Conservation (phyloP, 2,797 vertebrate species). For the Microctenopoma stevenorrisi region DNA sequence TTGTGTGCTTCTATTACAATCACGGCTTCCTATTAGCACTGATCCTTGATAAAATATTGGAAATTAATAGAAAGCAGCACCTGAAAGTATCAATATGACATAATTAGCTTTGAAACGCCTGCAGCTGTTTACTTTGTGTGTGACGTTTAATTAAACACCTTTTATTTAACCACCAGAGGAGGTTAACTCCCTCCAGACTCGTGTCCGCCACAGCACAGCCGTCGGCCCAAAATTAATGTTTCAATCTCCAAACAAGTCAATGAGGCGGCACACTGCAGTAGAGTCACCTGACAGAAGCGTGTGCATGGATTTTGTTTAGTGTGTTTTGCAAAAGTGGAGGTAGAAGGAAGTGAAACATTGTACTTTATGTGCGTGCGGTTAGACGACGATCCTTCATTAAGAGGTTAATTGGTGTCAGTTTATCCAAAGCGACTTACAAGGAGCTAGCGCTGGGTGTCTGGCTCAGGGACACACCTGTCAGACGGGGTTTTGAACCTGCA, state of each 20-base stretch:
- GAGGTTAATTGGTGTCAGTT: constrained; percentile 23
- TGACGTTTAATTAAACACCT: constrained; percentile 36
- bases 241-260: constrained; percentile 23
- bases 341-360: background rate
- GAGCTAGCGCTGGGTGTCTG: no score
- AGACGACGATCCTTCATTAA: constrained; percentile 36
- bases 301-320: constrained; percentile 21
- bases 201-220: constrained; percentile 13
- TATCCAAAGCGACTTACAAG: no score
- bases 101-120: constrained; percentile 45
- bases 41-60: constrained; percentile 10
- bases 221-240: constrained; percentile 8
- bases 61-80: constrained; percentile 25
- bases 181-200: constrained; percentile 12
- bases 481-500: no score
- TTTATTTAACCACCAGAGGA: constrained; percentile 4
- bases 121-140: constrained; percentile 36
- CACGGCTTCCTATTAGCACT: constrained; percentile 27
- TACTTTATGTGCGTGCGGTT: constrained; percentile 6
- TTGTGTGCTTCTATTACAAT: constrained; percentile 15
- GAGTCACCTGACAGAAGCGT: background rate
- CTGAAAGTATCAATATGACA: constrained; percentile 24
- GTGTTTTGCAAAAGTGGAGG: background rate
- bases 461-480: no score
- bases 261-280: constrained; percentile 16